phyloP scores from a whole-genome alignment of 2,797 vertebrate species.

The Scolopax rusticola region DNA sequence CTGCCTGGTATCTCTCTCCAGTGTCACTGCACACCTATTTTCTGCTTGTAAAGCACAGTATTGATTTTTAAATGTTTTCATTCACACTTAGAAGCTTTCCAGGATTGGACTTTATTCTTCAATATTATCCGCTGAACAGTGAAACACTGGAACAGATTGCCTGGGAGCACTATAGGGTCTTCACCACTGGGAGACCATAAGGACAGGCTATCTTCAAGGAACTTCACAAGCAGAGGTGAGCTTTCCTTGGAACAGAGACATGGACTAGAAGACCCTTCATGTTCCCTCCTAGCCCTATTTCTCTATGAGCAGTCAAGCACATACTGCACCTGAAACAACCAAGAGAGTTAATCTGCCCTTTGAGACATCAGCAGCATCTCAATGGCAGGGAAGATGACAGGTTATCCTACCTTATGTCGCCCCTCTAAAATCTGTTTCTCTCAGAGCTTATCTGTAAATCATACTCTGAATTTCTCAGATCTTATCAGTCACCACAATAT shows the following conservation, averaged over 20 bases:
- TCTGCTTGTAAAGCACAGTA: conserved; percentile 57
- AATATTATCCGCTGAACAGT: background rate
- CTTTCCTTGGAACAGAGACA: background rate
- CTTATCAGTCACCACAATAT: background rate
- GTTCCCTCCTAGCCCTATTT: background rate
- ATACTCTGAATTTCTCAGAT: background rate
- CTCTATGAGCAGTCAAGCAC: background rate
- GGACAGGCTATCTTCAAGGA: background rate
- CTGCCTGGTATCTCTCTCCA: background rate
- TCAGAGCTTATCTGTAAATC: background rate
- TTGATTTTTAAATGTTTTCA: conserved; percentile 63
- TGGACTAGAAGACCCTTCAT: background rate
- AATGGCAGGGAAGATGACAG: background rate
- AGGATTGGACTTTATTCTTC: conserved; percentile 50
- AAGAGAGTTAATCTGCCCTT: background rate
- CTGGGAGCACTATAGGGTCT: background rate
- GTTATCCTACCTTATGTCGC: background rate
- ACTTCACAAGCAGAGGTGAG: background rate
- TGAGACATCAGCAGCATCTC: background rate
- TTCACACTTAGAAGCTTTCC: conserved; percentile 58
- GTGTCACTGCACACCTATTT: conserved; percentile 37
- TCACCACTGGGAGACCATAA: background rate
- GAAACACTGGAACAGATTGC: conserved; percentile 24
- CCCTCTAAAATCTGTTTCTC: background rate
- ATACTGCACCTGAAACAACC: background rate